Percentiles rank a stretch among this genome's conserved stretches.
Evolutionary conservation across 2,888 invertebrate species (phyloP).

Genomic region (Tipula confusa): DNA sequence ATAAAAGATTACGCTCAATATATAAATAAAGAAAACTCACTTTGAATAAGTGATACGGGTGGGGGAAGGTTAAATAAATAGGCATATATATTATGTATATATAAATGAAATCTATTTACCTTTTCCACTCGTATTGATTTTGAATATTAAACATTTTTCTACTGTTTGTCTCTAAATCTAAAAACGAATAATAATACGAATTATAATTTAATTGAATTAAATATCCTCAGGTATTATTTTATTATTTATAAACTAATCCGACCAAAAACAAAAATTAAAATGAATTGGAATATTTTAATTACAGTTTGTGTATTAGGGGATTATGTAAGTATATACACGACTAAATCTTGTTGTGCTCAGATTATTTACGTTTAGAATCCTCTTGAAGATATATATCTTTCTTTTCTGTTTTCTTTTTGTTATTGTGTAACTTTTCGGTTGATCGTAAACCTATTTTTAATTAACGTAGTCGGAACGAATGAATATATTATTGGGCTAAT

Average conservation of each 20-base stretch:
- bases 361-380: neutral
- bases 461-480: too few relatives aligned
- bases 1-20: too few relatives aligned
- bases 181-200: neutral
- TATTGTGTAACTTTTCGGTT: too few relatives aligned
- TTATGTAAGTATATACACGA: neutral
- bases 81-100: too few relatives aligned
- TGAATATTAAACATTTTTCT: neutral
- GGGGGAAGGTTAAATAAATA: too few relatives aligned
- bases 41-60: too few relatives aligned
- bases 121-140: neutral
- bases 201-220: constrained; percentile 5
- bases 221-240: constrained; percentile 16
- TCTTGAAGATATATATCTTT: too few relatives aligned
- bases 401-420: too few relatives aligned
- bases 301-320: neutral
- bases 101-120: neutral
- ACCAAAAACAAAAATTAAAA: neutral
- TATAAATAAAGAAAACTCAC: too few relatives aligned
- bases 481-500: too few relatives aligned
- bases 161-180: neutral
- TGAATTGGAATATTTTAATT: neutral
- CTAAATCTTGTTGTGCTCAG: neutral
- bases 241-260: neutral
- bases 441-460: too few relatives aligned